Evolutionary conservation across 1,140 invertebrate genomes (phyloP).

Genomic region (Drosophila nebulosa): DNA sequence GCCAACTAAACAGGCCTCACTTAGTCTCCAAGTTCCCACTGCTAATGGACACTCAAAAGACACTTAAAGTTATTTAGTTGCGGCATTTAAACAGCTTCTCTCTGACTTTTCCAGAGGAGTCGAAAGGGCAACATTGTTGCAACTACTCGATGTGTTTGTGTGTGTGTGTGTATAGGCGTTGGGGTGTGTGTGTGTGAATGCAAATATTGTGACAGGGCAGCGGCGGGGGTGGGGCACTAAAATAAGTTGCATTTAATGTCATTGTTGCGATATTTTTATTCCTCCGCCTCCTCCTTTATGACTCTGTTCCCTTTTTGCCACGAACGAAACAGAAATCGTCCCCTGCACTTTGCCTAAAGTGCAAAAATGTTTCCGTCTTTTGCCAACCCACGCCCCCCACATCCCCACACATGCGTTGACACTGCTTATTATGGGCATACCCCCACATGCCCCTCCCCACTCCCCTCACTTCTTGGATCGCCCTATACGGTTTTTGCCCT

Average conservation of each 20-base stretch:
- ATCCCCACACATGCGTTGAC: slow-evolving; percentile 65
- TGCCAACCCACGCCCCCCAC: slow-evolving; percentile 13
- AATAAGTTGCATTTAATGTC: slow-evolving; percentile 79
- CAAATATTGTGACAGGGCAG: slow-evolving; percentile 40
- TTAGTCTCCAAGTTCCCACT: slow-evolving; percentile 56
- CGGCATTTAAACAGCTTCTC: slow-evolving; percentile 62
- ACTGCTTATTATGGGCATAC: slow-evolving; percentile 65
- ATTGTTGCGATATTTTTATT: slow-evolving; percentile 74
- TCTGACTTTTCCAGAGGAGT: neutral
- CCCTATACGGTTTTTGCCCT: neutral
- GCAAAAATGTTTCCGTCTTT: slow-evolving; percentile 75
- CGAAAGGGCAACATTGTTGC: slow-evolving; percentile 51
- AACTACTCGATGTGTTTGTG: slow-evolving; percentile 15
- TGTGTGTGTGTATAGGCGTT: slow-evolving; percentile 7
- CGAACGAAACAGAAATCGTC: slow-evolving; percentile 32
- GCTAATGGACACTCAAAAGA: slow-evolving; percentile 77
- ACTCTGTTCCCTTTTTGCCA: neutral
- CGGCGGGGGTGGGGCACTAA: slow-evolving; percentile 13
- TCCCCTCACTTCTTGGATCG: neutral
- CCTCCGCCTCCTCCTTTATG: neutral
- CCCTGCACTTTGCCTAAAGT: slow-evolving; percentile 71
- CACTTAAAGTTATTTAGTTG: slow-evolving; percentile 76
- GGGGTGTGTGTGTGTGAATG: slow-evolving; percentile 33
- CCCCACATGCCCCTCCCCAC: slow-evolving; percentile 10
- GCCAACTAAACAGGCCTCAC: slow-evolving; percentile 50